These are phyloP conservation scores for Oceanites oceanicus DNA, from an alignment of 2,113 vertebrate species.

Conservation along the genomic window DNA sequence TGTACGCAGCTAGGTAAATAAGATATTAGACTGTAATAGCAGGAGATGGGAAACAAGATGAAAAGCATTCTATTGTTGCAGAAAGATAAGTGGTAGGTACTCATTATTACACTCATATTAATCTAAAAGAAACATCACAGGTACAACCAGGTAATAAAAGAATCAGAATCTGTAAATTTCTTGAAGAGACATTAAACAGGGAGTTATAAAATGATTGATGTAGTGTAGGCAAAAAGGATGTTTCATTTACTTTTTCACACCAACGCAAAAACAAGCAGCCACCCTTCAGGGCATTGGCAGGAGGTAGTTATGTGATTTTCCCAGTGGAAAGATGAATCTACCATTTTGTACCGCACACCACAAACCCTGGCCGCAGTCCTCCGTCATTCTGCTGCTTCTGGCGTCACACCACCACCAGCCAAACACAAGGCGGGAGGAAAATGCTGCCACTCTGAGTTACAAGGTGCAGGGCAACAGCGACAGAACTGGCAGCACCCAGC, in stretches of 20 bases:
- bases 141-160: not conserved
- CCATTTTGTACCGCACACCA: not conserved
- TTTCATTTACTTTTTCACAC: not conserved
- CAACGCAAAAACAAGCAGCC: not conserved
- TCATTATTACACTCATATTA: not conserved
- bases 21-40: not conserved
- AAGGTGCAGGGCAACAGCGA: fast-evolving
- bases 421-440: fast-evolving
- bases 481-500: not conserved
- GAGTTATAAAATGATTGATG: not conserved
- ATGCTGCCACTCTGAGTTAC: not conserved
- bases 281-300: not conserved
- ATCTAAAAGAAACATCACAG: not conserved
- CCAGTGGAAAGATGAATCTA: not conserved
- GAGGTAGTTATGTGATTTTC: fast-evolving
- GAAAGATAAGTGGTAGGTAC: not conserved
- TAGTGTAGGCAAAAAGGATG: not conserved
- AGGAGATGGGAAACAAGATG: not conserved
- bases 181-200: not conserved
- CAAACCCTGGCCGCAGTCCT: not conserved
- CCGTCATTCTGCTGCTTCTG: not conserved
- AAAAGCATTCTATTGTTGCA: not conserved
- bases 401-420: not conserved
- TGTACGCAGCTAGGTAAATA: not conserved
- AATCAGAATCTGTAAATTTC: not conserved